Evolutionary conservation across 2,797 vertebrate species (phyloP), one percentile per base, ranked within the genome.

Genomic region (Australoheros facetus): DNA sequence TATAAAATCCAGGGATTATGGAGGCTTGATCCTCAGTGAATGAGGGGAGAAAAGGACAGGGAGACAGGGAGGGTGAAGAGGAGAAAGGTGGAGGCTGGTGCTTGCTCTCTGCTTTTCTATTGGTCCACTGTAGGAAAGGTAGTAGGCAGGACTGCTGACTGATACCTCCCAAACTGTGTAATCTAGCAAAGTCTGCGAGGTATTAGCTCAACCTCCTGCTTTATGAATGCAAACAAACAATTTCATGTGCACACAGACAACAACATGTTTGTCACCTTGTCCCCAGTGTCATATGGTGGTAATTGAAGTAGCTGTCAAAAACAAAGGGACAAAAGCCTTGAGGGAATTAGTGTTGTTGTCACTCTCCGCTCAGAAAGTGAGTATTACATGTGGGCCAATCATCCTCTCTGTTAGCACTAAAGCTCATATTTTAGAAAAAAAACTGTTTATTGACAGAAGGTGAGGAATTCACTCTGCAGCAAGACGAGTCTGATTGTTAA

Each of bases 1-100:
- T 97, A 96, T 95, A 96, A 98, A 98, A 97, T 97, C 97, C 95
- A 80, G 95, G 96, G 97, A 99, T 99, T 99, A 98, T 82, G 91
- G 93, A 95, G 93, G 95, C 95, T 96, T 96, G 96, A 95, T 96
- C 96, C 94, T 91, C 37, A 74, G 95, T 95, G 97, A 96, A 96
- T 93, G 94, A 88, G 88, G 88, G 94, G 86, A 90, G 85, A 94
- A 93, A 91, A 92, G 85, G 82, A 77, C 71, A 64, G 71, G 71
- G 57, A 80, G 79, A 30, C 37, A 56, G 75, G 70, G 81, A 34
- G 79, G 70, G 77, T 26, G 75, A 48, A 37, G 71, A 48, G 30
- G 55, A 56, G 62, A 83, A 78, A 85, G 87, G 81, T 82, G 83
- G 85, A 77, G 79, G 78, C 45, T 2, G 73, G 69, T 1, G 48